A percentile compares a stretch with the other conserved stretches of the same genome.
phyloP scores from a whole-genome alignment of 2,888 invertebrate species.

The Clitarchus hookeri region DNA sequence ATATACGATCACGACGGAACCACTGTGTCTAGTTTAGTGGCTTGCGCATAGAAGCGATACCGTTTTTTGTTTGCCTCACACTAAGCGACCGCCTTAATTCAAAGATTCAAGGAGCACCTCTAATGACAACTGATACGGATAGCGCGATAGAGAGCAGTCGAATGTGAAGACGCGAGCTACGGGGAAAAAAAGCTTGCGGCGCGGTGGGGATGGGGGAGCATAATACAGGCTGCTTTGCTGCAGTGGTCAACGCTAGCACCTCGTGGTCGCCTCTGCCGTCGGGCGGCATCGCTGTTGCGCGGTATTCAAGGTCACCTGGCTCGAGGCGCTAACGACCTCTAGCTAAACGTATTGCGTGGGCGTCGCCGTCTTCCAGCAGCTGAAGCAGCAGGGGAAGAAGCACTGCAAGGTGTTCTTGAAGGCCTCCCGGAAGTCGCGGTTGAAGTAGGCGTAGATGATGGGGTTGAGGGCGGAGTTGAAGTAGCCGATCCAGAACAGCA shows the following conservation, averaged over 20 bases:
- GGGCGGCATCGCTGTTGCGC: not conserved
- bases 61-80: no score
- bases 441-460: slow-evolving; percentile 94
- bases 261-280: not conserved
- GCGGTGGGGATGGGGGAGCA: no score
- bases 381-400: slow-evolving; percentile 78
- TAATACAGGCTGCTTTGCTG: no score
- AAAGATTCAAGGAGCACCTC: no score
- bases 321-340: slow-evolving; percentile 32
- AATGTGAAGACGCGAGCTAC: no score
- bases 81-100: no score
- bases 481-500: slow-evolving; percentile 94
- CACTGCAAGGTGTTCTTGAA: slow-evolving; percentile 90
- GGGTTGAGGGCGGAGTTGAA: slow-evolving; percentile 95
- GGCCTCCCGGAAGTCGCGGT: slow-evolving; percentile 94
- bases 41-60: no score
- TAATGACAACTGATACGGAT: no score
- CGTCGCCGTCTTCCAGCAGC: slow-evolving; percentile 61
- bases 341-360: slow-evolving; percentile 48
- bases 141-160: no score
- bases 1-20: no score
- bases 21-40: no score
- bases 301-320: slow-evolving; percentile 19
- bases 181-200: no score
- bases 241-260: not conserved